These are phyloP conservation scores for Bos javanicus DNA, from an alignment of 2,113 vertebrate genomes.

Conservation along the genomic window DNA sequence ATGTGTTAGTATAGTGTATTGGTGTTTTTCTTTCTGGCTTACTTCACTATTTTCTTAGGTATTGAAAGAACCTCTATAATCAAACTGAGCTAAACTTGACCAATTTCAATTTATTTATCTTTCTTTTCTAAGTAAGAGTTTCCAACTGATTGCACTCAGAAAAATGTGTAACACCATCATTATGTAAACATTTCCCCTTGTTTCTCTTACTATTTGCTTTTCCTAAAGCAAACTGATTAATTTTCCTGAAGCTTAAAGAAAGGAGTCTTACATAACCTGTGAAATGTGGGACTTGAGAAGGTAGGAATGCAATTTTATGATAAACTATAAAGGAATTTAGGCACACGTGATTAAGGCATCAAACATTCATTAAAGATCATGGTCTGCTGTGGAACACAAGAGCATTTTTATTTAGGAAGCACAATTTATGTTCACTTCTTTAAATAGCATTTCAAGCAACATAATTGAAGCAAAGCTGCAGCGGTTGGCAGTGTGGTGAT, in stretches of 20 bases:
- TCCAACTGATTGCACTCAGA: neutral
- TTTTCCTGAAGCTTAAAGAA: neutral
- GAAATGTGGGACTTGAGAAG: neutral
- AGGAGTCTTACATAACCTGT: neutral
- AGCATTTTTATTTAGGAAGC: neutral
- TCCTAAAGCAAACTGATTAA: neutral
- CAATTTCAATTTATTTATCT: neutral
- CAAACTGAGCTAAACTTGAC: neutral
- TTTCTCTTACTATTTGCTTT: neutral
- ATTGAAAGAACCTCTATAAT: neutral
- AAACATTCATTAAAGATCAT: neutral
- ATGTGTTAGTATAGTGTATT: too few species aligned
- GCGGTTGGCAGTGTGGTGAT: neutral
- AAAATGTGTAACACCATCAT: neutral
- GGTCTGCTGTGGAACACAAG: neutral
- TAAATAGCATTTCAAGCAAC: neutral
- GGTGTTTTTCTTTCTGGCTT: too few species aligned
- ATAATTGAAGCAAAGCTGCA: neutral
- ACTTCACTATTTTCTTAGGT: neutral
- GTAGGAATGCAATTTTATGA: neutral
- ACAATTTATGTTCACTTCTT: neutral
- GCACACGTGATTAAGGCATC: neutral
- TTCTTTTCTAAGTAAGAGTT: conserved; percentile 10
- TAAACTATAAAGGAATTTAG: neutral
- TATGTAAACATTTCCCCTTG: neutral